Evolutionary conservation across 2,888 invertebrate genomes (phyloP).

Genomic region (Tipula confusa): DNA sequence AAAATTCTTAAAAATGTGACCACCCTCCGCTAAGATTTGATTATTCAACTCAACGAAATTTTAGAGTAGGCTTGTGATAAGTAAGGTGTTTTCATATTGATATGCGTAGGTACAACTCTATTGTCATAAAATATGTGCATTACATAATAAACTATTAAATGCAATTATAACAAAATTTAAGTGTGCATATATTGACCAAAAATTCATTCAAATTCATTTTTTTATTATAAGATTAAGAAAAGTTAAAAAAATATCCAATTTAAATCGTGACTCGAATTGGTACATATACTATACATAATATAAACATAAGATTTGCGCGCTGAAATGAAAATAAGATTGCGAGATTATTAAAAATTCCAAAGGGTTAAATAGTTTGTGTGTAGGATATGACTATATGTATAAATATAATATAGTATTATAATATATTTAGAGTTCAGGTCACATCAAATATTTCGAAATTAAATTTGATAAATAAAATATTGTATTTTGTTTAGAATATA

Average conservation of each 20-base stretch:
- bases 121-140: not conserved
- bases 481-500: not conserved
- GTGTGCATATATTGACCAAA: not conserved
- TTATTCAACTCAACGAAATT: not conserved
- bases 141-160: not conserved
- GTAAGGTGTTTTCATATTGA: not conserved
- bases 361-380: not conserved
- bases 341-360: not conserved
- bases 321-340: not conserved
- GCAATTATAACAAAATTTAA: not conserved
- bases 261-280: slow-evolving; percentile 6
- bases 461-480: not conserved
- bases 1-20: not conserved
- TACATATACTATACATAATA: not conserved
- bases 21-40: not conserved
- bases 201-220: not conserved
- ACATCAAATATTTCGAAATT: not conserved
- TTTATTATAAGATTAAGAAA: not conserved
- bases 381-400: not conserved
- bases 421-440: slow-evolving; percentile 1
- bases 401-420: not conserved
- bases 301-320: not conserved
- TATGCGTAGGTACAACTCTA: not conserved
- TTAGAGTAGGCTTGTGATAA: not conserved
- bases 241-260: not conserved